Conservation (phyloP, 2,113 vertebrate genomes). For the Microcebus ravelobensis region DNA sequence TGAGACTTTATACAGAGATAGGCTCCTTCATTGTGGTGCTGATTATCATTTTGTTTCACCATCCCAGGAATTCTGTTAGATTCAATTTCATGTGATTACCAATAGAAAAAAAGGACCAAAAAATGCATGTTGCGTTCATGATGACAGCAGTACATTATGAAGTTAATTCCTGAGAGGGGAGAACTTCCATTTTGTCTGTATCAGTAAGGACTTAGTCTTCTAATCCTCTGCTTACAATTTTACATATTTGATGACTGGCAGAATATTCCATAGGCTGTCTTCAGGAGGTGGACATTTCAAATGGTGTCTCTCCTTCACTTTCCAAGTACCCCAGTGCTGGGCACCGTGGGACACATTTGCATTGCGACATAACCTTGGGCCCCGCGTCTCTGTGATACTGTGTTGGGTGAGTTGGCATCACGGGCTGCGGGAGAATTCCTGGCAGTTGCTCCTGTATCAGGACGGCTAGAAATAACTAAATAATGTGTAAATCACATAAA, state of each 20-base stretch:
- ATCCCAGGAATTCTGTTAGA: not conserved
- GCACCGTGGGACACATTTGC: not conserved
- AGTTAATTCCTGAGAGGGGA: not conserved
- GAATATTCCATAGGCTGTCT: not conserved
- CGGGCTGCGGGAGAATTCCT: not conserved
- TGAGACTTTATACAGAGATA: not conserved
- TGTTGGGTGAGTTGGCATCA: not conserved
- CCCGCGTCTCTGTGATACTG: not conserved
- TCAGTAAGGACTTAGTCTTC: not conserved
- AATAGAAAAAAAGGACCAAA: not conserved
- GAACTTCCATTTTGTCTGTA: not conserved
- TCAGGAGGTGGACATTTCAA: not conserved
- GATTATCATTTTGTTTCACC: not conserved
- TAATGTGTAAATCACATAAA: not conserved
- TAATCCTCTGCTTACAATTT: constrained; percentile 7
- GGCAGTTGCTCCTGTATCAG: not conserved
- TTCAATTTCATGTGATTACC: not conserved
- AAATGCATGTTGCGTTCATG: not conserved
- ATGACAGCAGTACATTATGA: not conserved
- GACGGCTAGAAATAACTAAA: not conserved
- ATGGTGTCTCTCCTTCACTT: not conserved
- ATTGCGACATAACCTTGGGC: not conserved
- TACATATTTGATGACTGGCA: not conserved
- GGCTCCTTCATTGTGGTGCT: not conserved
- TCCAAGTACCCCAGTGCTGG: not conserved